Evolutionary conservation across 2,113 vertebrate genomes (phyloP).

Genomic region (Anguilla japonica): DNA sequence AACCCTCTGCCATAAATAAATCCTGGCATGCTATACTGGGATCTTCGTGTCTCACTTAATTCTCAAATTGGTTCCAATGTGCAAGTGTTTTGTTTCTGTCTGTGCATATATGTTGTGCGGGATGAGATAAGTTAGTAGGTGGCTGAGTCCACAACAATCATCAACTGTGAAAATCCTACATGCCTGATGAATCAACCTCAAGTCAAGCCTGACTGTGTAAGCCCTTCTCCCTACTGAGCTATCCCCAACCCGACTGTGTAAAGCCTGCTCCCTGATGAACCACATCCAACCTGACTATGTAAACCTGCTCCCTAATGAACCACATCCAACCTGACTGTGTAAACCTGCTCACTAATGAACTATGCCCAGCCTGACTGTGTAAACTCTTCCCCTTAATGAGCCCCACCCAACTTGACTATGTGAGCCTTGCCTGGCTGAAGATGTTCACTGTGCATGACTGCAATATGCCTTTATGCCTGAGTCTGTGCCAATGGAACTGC

Average conservation of each 20-base stretch:
- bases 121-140: not conserved
- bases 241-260: not conserved
- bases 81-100: not conserved
- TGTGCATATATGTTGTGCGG: not conserved
- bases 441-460: not conserved
- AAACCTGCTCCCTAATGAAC: not conserved
- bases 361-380: not conserved
- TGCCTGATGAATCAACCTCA: not conserved
- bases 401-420: not conserved
- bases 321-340: not conserved
- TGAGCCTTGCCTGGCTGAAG: slow-evolving; percentile 10
- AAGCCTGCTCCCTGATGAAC: not conserved
- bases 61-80: not conserved
- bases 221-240: too few relatives aligned
- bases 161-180: not conserved
- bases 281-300: not conserved
- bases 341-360: not conserved
- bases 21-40: not conserved
- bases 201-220: not conserved
- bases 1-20: not conserved
- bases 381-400: not conserved
- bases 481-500: slow-evolving; percentile 6
- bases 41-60: not conserved
- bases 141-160: not conserved
- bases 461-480: slow-evolving; percentile 7